These are phyloP conservation scores for Eupithecia abbreviata DNA, from an alignment of 2,888 invertebrate genomes.

Conservation along the genomic window DNA sequence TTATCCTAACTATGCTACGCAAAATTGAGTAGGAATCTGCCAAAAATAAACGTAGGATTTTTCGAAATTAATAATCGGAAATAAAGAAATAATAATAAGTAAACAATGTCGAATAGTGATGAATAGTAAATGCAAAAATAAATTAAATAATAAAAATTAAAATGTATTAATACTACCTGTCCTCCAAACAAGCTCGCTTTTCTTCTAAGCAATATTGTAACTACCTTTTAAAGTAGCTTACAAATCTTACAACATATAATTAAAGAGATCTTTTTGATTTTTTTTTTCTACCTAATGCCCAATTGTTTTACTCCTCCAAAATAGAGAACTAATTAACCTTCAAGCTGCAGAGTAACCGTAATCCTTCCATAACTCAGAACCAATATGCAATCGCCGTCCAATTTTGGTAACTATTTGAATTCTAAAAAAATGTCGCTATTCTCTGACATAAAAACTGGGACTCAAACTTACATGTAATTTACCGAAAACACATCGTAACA, in stretches of 20 bases:
- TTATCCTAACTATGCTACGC: constrained; percentile 26
- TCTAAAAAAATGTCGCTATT: not conserved
- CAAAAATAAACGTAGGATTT: not conserved
- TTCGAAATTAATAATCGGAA: not conserved
- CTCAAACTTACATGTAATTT: not conserved
- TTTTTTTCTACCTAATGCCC: constrained; percentile 56
- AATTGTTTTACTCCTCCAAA: not conserved
- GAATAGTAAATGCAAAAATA: constrained; percentile 47
- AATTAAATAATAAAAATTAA: constrained; percentile 28
- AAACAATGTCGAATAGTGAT: constrained; percentile 22
- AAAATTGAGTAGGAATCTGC: constrained; percentile 10
- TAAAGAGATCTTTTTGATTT: constrained; percentile 60
- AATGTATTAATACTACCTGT: constrained; percentile 25
- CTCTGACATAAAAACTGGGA: not conserved
- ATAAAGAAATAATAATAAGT: not conserved
- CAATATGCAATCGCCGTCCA: not conserved
- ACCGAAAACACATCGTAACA: not conserved
- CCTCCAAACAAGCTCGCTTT: constrained; percentile 27
- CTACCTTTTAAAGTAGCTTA: constrained; percentile 33
- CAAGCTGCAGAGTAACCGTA: not conserved
- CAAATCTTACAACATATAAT: constrained; percentile 48
- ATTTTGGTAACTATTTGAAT: not conserved
- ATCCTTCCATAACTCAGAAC: not conserved
- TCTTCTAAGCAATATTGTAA: constrained; percentile 33
- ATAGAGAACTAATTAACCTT: not conserved